These are phyloP conservation scores for Villa cingulata DNA, from an alignment of 2,888 invertebrate species.

Conservation along the genomic window DNA sequence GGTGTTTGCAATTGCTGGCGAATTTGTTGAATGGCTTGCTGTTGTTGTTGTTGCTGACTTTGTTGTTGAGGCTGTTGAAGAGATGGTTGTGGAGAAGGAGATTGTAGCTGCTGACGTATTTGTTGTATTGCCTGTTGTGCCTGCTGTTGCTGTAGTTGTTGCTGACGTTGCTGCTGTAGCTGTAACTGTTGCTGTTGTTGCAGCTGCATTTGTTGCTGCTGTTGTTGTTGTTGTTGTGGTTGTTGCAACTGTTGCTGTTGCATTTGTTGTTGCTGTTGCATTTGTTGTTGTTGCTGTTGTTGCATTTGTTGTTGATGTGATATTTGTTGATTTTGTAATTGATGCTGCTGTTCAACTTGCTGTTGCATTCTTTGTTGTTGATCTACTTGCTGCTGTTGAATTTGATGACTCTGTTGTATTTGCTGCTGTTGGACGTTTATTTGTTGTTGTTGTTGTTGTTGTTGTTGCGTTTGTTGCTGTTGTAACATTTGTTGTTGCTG, in stretches of 20 bases:
- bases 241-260: constrained; percentile 9
- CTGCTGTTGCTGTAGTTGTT: constrained; percentile 26
- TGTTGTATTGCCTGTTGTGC: constrained; percentile 19
- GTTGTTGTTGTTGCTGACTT: constrained; percentile 10
- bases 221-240: constrained; percentile 16
- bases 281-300: constrained; percentile 14
- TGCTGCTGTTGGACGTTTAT: constrained; percentile 11
- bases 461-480: constrained; percentile 14
- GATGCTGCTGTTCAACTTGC: constrained; percentile 19
- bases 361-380: constrained; percentile 21
- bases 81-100: constrained; percentile 18
- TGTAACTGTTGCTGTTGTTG: constrained; percentile 26
- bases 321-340: constrained; percentile 16
- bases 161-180: constrained; percentile 27
- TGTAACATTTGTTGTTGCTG: constrained; percentile 13
- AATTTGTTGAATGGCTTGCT: constrained; percentile 2
- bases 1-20: neutral
- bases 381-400: constrained; percentile 17
- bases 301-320: too few species aligned
- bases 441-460: constrained; percentile 20
- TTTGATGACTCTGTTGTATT: constrained; percentile 13
- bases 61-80: constrained; percentile 10
- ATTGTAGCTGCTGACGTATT: constrained; percentile 18
- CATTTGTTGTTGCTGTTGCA: neutral
- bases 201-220: constrained; percentile 18